These are phyloP conservation scores for Andrena trimmerana DNA, from an alignment of 2,888 invertebrate species.

Conservation along the genomic window DNA sequence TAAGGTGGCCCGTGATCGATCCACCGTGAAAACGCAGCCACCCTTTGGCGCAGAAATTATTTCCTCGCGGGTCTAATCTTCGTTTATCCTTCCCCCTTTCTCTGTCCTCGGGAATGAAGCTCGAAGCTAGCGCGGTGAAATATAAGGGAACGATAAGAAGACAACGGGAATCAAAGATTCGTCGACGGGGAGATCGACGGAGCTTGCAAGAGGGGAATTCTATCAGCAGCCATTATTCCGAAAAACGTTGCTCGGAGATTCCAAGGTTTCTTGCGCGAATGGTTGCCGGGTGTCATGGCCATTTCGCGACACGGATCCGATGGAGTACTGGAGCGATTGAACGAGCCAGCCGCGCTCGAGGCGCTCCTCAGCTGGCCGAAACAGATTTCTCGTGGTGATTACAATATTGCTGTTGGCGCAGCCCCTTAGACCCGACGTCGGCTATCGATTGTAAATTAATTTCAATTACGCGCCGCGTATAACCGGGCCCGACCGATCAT, in stretches of 20 bases:
- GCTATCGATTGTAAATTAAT: conserved; percentile 60
- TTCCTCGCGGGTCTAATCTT: conserved; percentile 65
- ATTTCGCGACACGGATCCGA: conserved; percentile 18
- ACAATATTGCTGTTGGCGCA: conserved; percentile 43
- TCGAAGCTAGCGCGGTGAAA: neutral
- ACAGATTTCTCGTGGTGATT: conserved; percentile 50
- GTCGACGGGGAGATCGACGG: neutral
- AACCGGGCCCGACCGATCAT: conserved; percentile 20
- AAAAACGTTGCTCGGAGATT: conserved; percentile 4
- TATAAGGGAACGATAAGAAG: neutral
- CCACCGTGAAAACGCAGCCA: conserved; percentile 76
- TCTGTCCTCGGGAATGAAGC: neutral
- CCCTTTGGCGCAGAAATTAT: conserved; percentile 78
- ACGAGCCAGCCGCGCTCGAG: conserved; percentile 9
- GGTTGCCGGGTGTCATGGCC: conserved; percentile 24
- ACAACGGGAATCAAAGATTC: neutral
- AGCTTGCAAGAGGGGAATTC: neutral
- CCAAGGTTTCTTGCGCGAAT: neutral
- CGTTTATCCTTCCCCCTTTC: conserved; percentile 41
- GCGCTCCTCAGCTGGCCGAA: conserved; percentile 34
- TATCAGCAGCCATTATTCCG: neutral
- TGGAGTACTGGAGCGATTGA: conserved; percentile 9
- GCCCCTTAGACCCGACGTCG: conserved; percentile 25
- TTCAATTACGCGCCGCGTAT: conserved; percentile 37
- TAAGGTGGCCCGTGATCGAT: conserved; percentile 72